Evolutionary conservation across 2,113 vertebrate species (phyloP).

Genomic region (Recurvirostra avosetta): DNA sequence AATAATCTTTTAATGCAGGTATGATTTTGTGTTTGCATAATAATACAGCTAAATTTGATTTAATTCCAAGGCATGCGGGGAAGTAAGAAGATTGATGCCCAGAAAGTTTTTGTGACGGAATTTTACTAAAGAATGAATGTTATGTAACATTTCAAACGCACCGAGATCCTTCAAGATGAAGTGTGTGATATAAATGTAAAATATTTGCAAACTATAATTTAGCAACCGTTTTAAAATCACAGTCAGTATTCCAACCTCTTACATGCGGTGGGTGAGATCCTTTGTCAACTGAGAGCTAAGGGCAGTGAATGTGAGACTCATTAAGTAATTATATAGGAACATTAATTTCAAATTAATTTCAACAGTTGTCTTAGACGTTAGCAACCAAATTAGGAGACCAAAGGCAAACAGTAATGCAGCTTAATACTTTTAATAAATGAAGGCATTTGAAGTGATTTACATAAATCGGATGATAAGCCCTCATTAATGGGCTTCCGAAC

Average conservation of each 20-base stretch:
- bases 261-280: background rate
- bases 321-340: constrained; percentile 64
- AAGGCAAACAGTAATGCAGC: constrained; percentile 35
- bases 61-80: constrained; percentile 36
- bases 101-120: constrained; percentile 55
- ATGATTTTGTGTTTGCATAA: constrained; percentile 51
- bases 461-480: constrained; percentile 41
- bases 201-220: constrained; percentile 63
- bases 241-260: constrained; percentile 5
- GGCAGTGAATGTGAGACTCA: constrained; percentile 58
- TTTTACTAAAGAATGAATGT: constrained; percentile 50
- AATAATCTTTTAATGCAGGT: constrained; percentile 19
- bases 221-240: constrained; percentile 17
- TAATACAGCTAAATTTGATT: constrained; percentile 50
- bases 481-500: constrained; percentile 31
- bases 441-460: constrained; percentile 48
- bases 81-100: constrained; percentile 61
- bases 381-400: constrained; percentile 43
- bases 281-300: constrained; percentile 32
- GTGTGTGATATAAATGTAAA: constrained; percentile 25
- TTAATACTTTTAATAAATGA: constrained; percentile 51
- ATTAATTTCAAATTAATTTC: constrained; percentile 65
- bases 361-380: constrained; percentile 42
- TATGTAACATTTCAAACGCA: constrained; percentile 54
- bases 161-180: constrained; percentile 44